A percentile compares a stretch with the other conserved stretches of the same genome.
phyloP scores from a whole-genome alignment of 2,888 invertebrate genomes.

The Lepidochitona cinerea region DNA sequence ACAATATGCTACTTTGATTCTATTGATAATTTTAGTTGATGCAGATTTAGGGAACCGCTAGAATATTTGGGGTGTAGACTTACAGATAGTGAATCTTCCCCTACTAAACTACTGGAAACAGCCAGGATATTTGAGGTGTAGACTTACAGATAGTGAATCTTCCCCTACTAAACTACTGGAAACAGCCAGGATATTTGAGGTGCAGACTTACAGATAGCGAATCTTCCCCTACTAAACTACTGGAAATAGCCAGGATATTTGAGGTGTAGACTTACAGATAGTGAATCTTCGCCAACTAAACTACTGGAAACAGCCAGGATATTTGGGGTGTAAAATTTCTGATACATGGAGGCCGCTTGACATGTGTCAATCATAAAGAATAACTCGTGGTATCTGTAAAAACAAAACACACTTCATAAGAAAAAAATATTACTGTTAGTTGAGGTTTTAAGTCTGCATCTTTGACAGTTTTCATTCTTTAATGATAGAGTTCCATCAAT shows the following conservation, averaged over 20 bases:
- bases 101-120: constrained; percentile 96
- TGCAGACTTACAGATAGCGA: constrained; percentile 87
- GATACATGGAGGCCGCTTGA: constrained; percentile 98
- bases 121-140: constrained; percentile 97
- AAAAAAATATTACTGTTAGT: too few relatives aligned
- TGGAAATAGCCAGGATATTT: constrained; percentile 96
- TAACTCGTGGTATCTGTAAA: constrained; percentile 95
- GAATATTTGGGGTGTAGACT: constrained; percentile 91
- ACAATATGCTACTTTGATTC: too few relatives aligned
- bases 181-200: constrained; percentile 97
- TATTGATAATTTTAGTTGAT: too few relatives aligned
- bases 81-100: constrained; percentile 96
- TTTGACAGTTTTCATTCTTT: too few relatives aligned
- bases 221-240: constrained; percentile 98
- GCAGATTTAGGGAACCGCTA: constrained; percentile 96
- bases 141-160: constrained; percentile 88
- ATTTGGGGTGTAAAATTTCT: constrained; percentile 97
- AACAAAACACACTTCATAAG: too few relatives aligned
- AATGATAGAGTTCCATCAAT: too few relatives aligned
- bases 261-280: constrained; percentile 89
- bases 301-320: constrained; percentile 98
- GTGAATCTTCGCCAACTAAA: constrained; percentile 97
- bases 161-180: constrained; percentile 99
- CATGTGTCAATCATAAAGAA: constrained; percentile 99
- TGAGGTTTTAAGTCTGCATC: too few relatives aligned